A percentile compares a stretch with the other conserved stretches of the same genome.
Evolutionary conservation across 1,140 invertebrate species (phyloP).

Genomic region (Pseudomyrmex flavicornis): DNA sequence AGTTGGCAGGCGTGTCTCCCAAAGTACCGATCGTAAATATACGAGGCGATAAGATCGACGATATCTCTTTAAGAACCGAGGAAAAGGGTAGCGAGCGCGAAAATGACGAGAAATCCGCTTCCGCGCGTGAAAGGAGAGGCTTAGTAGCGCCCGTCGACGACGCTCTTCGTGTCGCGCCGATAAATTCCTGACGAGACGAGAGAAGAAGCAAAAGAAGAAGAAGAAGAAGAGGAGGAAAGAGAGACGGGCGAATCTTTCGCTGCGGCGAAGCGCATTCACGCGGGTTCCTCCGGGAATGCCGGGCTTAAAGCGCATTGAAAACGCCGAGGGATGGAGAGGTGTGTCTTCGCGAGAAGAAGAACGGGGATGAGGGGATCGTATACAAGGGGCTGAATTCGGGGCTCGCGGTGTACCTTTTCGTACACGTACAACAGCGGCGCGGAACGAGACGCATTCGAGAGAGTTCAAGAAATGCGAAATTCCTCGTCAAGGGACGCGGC

Average conservation of each 20-base stretch:
- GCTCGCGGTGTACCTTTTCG: background rate
- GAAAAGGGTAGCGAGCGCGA: constrained; percentile 36
- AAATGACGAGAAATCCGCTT: constrained; percentile 69
- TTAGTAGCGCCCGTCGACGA: constrained; percentile 36
- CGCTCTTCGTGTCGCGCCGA: constrained; percentile 42
- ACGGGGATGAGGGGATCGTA: background rate
- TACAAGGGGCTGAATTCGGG: constrained; percentile 28
- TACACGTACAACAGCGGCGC: constrained; percentile 4
- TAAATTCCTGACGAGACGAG: constrained; percentile 61
- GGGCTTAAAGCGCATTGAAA: background rate
- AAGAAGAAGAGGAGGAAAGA: no score
- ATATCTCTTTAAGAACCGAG: constrained; percentile 33
- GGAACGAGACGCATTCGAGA: constrained; percentile 65
- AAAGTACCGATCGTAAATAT: constrained; percentile 57
- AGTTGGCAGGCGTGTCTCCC: background rate
- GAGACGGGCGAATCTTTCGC: constrained; percentile 55
- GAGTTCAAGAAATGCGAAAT: constrained; percentile 80
- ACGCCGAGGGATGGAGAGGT: background rate
- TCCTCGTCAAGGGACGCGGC: constrained; percentile 68
- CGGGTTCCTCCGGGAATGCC: constrained; percentile 25
- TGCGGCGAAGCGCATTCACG: constrained; percentile 58
- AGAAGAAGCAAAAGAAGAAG: no score
- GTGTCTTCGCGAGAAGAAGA: constrained; percentile 25
- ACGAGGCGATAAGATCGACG: constrained; percentile 50
- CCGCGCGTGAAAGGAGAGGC: constrained; percentile 49